A percentile compares a stretch with the other conserved stretches of the same genome.
These are phyloP conservation scores for Polypterus bichir DNA, from an alignment of 2,113 vertebrate species.

Conservation along the genomic window DNA sequence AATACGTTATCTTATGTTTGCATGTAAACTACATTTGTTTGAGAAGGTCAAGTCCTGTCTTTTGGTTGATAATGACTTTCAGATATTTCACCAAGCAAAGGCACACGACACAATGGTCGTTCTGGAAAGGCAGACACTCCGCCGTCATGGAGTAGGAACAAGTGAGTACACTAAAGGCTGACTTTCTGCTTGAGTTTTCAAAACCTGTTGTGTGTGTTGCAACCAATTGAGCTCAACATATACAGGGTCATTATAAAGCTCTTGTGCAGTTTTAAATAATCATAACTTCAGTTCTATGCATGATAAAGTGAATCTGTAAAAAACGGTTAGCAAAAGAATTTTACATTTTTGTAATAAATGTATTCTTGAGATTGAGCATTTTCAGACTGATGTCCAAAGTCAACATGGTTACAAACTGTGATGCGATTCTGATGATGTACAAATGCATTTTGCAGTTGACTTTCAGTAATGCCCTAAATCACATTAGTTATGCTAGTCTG, in stretches of 20 bases:
- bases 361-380: no score
- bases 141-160: constrained; percentile 22
- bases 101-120: constrained; percentile 4
- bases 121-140: constrained; percentile 6
- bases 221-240: background rate
- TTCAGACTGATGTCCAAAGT: no score
- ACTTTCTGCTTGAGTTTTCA: background rate
- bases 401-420: no score
- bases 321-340: background rate
- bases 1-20: background rate
- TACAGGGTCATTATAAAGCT: background rate
- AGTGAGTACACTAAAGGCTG: constrained; percentile 25
- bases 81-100: constrained; percentile 29
- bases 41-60: background rate
- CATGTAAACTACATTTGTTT: background rate
- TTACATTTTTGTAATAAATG: background rate
- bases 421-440: no score
- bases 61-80: constrained; percentile 13
- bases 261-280: background rate
- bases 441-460: no score
- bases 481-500: no score
- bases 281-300: background rate
- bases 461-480: no score
- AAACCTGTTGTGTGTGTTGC: background rate
- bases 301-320: background rate